Evolutionary conservation across 2,797 vertebrate species (phyloP), one percentile per base, ranked within the genome.

Genomic region (Crypturellus tataupa): DNA sequence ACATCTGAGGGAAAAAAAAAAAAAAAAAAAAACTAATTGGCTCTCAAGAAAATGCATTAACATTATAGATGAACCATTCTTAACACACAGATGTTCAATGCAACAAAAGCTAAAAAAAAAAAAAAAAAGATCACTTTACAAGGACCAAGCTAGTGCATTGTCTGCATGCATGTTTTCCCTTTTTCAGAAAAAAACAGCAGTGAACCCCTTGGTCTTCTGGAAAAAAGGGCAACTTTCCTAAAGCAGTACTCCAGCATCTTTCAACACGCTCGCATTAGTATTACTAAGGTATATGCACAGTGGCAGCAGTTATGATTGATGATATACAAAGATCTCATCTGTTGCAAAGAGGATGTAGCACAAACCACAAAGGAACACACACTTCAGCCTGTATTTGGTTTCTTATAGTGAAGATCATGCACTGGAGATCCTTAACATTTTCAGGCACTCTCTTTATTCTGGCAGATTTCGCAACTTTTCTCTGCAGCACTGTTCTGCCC

Each of bases 361-460:
- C 89, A 96, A 97, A 97, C 97, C 97, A 94, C 97, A 97, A 76
- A 97, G 96, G 96, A 98, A 97, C 90, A 91, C 89, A 95, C 80
- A 80, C 94, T 93, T 89, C 83, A 94, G 91, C 75, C 84, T 87
- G 9, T 10, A 58, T 75, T 93, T 90, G 85, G 95, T 89, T 94
- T 81, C 68, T 64, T 64, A 70, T 73, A 83, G 56, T 80, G 55
- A 95, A 95, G 87, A 59, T 83, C 49, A 6, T 42, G 42, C n/a
- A 27, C 51, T 91, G 77, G 62, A 87, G 94, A 95, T 90, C 67
- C 87, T 93, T 91, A 92, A 80, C 8, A 44, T 81, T 87, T 91
- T 93, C 80, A 93, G 92, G 27, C 93, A 80, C 86, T 87, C 70
- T 67, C 92, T 92, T 77, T 20, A 87, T 88, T 94, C 70, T 83